Evolutionary conservation across 2,113 vertebrate genomes (phyloP).

Genomic region (Oreamnos americanus): DNA sequence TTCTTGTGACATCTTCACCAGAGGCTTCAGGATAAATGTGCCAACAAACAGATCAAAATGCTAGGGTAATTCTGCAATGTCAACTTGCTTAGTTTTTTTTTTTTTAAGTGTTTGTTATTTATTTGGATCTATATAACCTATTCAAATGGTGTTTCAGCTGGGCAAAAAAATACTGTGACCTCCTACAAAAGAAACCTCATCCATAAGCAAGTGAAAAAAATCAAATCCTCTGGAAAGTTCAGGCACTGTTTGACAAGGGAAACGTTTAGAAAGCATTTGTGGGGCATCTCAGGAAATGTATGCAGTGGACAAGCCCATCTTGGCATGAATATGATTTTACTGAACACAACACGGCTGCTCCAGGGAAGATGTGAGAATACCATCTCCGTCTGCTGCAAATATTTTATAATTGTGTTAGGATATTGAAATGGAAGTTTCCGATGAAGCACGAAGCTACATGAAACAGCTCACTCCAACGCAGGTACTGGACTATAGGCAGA

Average conservation of each 20-base stretch:
- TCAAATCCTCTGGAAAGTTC: background rate
- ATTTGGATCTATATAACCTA: background rate
- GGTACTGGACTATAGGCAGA: rapidly evolving
- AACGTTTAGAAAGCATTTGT: background rate
- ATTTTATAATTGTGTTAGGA: background rate
- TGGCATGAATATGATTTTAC: background rate
- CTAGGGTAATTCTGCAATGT: too few species aligned
- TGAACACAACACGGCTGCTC: rapidly evolving
- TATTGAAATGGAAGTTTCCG: background rate
- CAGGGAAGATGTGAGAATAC: background rate
- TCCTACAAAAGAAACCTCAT: background rate
- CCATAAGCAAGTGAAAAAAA: background rate
- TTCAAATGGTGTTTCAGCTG: background rate
- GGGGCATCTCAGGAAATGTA: background rate
- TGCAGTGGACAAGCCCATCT: background rate
- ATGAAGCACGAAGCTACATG: rapidly evolving
- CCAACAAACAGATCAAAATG: background rate
- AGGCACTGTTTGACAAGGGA: background rate
- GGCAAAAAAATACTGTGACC: background rate
- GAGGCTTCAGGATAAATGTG: background rate
- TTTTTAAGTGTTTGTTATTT: background rate
- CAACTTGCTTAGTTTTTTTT: background rate
- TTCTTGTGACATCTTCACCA: background rate
- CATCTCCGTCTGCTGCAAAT: too few species aligned
- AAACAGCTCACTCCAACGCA: background rate